Base-by-base conservation (phyloP, 2,113 vertebrate species). In the Epinephelus cyanopodus region DNA sequence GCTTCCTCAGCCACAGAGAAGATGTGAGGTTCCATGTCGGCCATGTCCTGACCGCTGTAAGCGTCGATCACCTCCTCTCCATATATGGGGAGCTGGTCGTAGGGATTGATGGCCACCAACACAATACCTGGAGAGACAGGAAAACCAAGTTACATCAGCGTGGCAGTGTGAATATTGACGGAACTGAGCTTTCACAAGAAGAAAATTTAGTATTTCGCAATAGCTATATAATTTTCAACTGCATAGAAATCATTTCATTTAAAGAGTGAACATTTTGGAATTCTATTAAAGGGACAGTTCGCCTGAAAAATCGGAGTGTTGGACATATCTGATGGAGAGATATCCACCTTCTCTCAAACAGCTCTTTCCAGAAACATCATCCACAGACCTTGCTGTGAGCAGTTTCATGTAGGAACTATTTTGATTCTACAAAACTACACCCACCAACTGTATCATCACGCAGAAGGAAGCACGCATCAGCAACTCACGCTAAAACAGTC, bases 1-100 rank as follows among this genome's bases (percentile, higher is more conserved):
- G 95, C 95, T 10, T 96, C 95, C 79, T 95, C 96, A 0, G 96
- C 96, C 79, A 96, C 95, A 79, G 95, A 96, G 33, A 95, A 96
- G 75, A 96, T 95, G 82, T 96, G 96, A 23, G 96, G 96, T 62
- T 96, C 96, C 94, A 96, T 95, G 83, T 96, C 94, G 2, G 91
- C 92, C 88, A 90, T 95, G 87, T 96, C 94, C 85, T 96, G 95
- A 15, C 95, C 95, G 5, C 94, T 96, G 89, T 96, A 96, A 2
- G 95, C 96, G 3, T 96, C 95, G 0, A 96, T 96, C 64, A 96
- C 95, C 84, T 96, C 95, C 83, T 96, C 93, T 12, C 96, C 96
- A 23, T 96, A 96, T 50, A 96, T 95, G 77, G 95, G 94, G 5
- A 96, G 92, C 80, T 94, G 89, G 19, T 96, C 95, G 33, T 96